phyloP scores from a whole-genome alignment of 2,888 invertebrate genomes.

The Watsonalla binaria region DNA sequence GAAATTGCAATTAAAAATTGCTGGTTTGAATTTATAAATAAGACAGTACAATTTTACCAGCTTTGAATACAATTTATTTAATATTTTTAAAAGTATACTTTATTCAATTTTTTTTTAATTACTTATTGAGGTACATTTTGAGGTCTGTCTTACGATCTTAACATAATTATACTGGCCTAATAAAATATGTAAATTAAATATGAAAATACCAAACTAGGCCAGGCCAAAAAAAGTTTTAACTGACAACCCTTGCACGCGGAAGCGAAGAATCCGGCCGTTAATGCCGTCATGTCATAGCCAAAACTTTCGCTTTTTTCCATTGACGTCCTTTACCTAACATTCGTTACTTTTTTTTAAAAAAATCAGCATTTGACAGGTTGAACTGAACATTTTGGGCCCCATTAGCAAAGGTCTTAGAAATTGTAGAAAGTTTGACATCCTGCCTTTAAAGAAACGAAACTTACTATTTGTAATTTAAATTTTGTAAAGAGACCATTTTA shows the following conservation, averaged over 20 bases:
- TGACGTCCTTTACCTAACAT: slow-evolving; percentile 27
- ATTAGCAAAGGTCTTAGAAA: not conserved
- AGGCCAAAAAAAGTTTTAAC: no score
- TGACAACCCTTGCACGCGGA: slow-evolving; percentile 21
- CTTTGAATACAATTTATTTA: no score
- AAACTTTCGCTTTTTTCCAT: slow-evolving; percentile 52
- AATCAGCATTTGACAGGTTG: slow-evolving; percentile 6
- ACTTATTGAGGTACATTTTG: no score
- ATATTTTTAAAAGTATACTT: no score
- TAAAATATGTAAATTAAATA: no score
- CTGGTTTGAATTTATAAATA: no score
- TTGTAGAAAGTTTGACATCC: slow-evolving; percentile 5
- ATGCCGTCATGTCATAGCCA: slow-evolving; percentile 6
- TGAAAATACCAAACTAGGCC: no score
- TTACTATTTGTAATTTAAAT: not conserved
- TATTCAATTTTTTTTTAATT: no score
- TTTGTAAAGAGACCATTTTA: not conserved
- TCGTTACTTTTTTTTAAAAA: slow-evolving; percentile 21
- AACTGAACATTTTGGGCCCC: not conserved
- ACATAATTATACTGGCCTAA: no score
- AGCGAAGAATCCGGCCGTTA: slow-evolving; percentile 4
- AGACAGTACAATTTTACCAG: no score
- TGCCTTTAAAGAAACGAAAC: not conserved
- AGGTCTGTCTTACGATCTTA: no score
- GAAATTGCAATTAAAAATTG: no score